Base-by-base conservation (phyloP, 2,797 vertebrate genomes). In the Chaunax sp. region DNA sequence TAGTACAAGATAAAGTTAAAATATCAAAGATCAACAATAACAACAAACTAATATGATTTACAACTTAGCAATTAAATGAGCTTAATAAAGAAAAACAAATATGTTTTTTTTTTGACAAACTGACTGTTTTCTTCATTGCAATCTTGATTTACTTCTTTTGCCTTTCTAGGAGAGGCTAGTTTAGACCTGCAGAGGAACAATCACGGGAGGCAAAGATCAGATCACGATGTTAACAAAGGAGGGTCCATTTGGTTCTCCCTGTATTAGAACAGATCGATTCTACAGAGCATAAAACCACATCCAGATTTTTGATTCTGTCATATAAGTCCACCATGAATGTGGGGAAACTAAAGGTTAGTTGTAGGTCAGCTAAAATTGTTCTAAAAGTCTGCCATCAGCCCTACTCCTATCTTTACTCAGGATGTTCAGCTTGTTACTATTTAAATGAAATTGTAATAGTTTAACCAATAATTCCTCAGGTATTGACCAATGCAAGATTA, bases 391-490 rank as follows among this genome's bases (percentile, higher is more conserved):
- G 7, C 69, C 1, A 9, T 22, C 6, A 3, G 38, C n/a, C 51
- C 18, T 7, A 5, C 14, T n/a, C 26, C 26, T n/a, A 44, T 13
- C 26, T 1, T 11, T 1, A 25, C 2, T 38, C 7, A 9, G 5
- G 4, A 26, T 25, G 20, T 26, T 60, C 25, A 50, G 13, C 14
- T 37, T 35, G 44, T 61, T 25, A 62, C 26, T 64, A 19, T 61
- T 73, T 73, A 79, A 65, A 70, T 61, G 37, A 4, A 26, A 44
- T 60, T 56, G 45, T 35, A 57, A 41, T 37, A 55, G 37, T 68
- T 57, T 40, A 75, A 70, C 59, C 11, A 9, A 0, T 11, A 10
- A 58, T 50, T 60, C 28, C 20, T 57, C 11, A 6, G 10, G 23
- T 65, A 30, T 23, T 45, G 47, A 64, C 45, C 5, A n/a, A 14